Evolutionary conservation across 37 sponge, comb jelly and placozoan genomes (phyloP).

Genomic region (Tethya wilhelma): DNA sequence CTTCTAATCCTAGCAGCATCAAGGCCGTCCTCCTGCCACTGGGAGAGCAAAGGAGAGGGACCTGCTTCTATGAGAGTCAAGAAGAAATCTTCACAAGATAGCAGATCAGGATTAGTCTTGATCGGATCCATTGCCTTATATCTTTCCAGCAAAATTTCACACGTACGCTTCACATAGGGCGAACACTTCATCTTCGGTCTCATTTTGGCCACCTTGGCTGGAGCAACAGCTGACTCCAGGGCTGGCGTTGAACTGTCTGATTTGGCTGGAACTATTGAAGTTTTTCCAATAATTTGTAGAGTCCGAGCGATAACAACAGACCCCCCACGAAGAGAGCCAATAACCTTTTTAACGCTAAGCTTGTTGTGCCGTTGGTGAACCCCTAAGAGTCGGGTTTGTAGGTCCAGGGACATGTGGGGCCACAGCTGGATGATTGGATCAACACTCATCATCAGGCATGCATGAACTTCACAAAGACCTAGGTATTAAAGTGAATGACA

Average conservation of each 20-base stretch:
- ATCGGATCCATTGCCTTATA: neutral
- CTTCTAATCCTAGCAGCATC: constrained; percentile 5
- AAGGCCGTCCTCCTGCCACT: constrained; percentile 11
- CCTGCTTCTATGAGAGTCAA: constrained; percentile 3
- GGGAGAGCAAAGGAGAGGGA: constrained; percentile 8
- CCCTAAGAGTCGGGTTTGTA: neutral
- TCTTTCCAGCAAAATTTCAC: neutral
- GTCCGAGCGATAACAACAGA: neutral
- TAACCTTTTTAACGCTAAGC: constrained; percentile 10
- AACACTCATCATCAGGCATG: neutral
- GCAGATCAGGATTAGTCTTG: neutral
- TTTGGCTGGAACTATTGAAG: neutral
- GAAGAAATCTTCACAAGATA: constrained; percentile 19
- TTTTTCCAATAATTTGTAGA: neutral
- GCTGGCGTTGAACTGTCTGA: constrained; percentile 9
- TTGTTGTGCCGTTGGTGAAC: neutral
- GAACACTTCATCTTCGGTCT: neutral
- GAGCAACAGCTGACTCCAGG: constrained; percentile 7
- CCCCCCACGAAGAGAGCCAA: neutral
- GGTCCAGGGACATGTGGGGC: neutral
- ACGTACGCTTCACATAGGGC: neutral
- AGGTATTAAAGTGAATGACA: too few species aligned
- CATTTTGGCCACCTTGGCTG: neutral
- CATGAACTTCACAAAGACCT: too few species aligned
- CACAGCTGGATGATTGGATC: neutral